Evolutionary conservation across 2,113 vertebrate species (phyloP), one percentile per base, ranked within the genome.

Genomic region (Apus apus): DNA sequence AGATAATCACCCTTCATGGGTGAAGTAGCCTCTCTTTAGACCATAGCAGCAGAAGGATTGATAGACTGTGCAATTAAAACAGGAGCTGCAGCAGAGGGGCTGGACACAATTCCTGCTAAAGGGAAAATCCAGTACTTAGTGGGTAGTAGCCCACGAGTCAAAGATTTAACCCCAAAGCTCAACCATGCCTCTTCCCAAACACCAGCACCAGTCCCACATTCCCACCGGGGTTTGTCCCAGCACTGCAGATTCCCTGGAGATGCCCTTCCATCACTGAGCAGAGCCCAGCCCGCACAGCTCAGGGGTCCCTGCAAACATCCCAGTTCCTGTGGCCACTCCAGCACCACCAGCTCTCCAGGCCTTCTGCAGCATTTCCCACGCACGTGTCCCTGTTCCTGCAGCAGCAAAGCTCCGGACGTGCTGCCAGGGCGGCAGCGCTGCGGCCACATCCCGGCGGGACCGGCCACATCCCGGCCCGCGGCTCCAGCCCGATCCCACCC

Each of bases 1-100:
- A 96, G 96, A 97, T 96, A 98, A 97, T 97, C 96, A 96, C 96
- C 97, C 97, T 97, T 97, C 97, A 97, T 94, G 96, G 97, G 94
- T 97, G 96, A 97, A 96, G 87, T 90, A 83, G 91, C 95, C 94
- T 93, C 94, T 95, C 76, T 96, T 96, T 96, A 86, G 95, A 87
- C 95, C 93, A 70, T 64, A 65, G 83, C 71, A 87, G 82, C 43
- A 79, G 93, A 32, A 96, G 91, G 91, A 96, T 84, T 93, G 94
- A 96, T 94, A 90, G 95, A 73, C 94, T 89, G 79, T 81, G 91
- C 96, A 97, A 96, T 97, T 97, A 97, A 91, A 90, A 79, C 87
- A 68, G 75, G 91, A 96, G 90, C 91, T 91, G 95, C 91, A 86
- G 94, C 85, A 94, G 82, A 73, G 91, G 54, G 88, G 46, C 83